Evolutionary conservation across 2,888 invertebrate species (phyloP).

Genomic region (Bhutanitis thaidina): DNA sequence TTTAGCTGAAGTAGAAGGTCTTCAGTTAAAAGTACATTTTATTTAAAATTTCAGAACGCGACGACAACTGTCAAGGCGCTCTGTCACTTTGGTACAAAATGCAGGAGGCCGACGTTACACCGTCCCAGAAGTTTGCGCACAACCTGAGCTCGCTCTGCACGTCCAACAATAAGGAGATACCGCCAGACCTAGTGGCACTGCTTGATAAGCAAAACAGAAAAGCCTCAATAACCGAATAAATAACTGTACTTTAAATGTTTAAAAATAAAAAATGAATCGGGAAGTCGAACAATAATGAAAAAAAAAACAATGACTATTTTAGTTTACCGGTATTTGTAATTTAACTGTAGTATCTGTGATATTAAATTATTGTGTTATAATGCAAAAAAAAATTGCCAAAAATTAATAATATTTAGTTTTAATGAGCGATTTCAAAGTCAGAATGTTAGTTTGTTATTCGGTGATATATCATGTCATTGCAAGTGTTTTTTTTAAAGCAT

Average conservation of each 20-base stretch:
- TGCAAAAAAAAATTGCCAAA: conserved; percentile 6
- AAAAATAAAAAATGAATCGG: neutral
- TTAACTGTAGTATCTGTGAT: conserved; percentile 43
- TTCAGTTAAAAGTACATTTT: too few species aligned
- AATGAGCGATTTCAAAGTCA: too few species aligned
- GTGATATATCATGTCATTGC: too few species aligned
- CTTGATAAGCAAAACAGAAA: conserved; percentile 37
- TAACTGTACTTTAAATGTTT: neutral
- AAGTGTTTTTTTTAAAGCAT: too few species aligned
- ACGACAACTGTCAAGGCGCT: conserved; percentile 64
- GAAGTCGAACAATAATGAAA: neutral
- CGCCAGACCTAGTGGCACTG: conserved; percentile 44
- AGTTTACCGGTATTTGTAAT: neutral
- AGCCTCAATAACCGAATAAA: conserved; percentile 4
- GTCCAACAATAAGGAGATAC: conserved; percentile 51
- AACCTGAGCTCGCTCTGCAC: conserved; percentile 52
- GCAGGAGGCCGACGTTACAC: conserved; percentile 60
- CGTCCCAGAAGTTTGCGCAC: conserved; percentile 60
- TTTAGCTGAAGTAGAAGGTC: too few species aligned
- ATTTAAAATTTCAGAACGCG: conserved; percentile 58
- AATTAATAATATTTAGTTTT: neutral
- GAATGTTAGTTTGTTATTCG: too few species aligned
- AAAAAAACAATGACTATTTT: neutral
- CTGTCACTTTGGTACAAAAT: conserved; percentile 65
- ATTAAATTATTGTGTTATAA: conserved; percentile 46